Conservation (phyloP, 2,113 vertebrate genomes). For the Mesitornis unicolor region DNA sequence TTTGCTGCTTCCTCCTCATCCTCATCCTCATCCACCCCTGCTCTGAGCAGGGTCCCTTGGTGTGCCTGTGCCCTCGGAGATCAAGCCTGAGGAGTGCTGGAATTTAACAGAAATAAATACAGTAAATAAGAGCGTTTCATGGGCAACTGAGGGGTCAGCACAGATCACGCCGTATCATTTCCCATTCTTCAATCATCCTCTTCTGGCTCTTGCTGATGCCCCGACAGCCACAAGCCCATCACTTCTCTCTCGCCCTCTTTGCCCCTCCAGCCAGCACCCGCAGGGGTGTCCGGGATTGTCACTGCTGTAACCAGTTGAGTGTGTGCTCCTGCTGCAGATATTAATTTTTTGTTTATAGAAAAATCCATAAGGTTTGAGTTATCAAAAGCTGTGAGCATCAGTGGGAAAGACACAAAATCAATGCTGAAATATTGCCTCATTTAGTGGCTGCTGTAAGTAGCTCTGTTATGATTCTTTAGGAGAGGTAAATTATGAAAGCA, state of each 20-base stretch:
- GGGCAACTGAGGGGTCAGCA: not conserved
- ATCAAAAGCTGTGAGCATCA: conserved; percentile 80
- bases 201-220: not conserved
- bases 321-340: conserved; percentile 68
- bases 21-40: no score
- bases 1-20: not conserved
- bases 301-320: conserved; percentile 52
- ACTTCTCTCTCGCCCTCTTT: not conserved
- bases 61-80: not conserved
- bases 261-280: not conserved
- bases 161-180: rapidly evolving
- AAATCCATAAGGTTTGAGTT: conserved; percentile 92
- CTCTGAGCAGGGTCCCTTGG: not conserved
- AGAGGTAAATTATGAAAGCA: conserved; percentile 70
- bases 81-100: not conserved
- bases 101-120: not conserved
- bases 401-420: conserved; percentile 82
- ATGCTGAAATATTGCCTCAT: conserved; percentile 90
- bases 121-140: not conserved
- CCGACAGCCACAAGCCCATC: not conserved
- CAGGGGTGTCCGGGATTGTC: conserved; percentile 17
- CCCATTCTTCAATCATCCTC: not conserved
- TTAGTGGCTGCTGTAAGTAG: conserved; percentile 89
- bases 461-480: conserved; percentile 78
- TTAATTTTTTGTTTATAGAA: conserved; percentile 86